phyloP scores from a whole-genome alignment of 2,113 vertebrate genomes.

The Cairina moschata region DNA sequence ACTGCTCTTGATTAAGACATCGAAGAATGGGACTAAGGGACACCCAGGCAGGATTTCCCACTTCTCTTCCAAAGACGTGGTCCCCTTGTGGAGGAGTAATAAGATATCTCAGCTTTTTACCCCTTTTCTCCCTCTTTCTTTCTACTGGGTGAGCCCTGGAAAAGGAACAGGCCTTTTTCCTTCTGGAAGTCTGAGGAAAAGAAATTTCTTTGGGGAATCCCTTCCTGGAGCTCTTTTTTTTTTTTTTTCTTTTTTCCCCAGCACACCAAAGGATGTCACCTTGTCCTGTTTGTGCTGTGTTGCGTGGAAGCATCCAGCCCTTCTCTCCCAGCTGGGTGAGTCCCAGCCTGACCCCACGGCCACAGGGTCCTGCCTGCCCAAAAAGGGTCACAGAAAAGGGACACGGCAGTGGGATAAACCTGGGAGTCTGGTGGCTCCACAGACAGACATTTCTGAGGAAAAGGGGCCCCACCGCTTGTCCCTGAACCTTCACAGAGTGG shows the following conservation, averaged over 20 bases:
- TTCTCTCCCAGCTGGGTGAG: neutral
- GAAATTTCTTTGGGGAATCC: neutral
- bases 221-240: neutral
- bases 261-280: neutral
- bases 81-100: accelerated
- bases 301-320: accelerated
- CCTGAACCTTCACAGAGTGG: neutral
- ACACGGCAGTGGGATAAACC: neutral
- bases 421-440: too few species aligned
- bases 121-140: neutral
- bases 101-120: accelerated
- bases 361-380: neutral
- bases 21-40: neutral
- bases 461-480: neutral
- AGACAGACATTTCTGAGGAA: neutral
- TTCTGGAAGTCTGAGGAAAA: neutral
- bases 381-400: too few species aligned
- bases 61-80: neutral
- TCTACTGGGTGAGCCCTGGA: neutral
- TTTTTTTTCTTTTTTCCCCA: neutral
- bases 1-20: neutral
- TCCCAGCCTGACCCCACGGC: neutral
- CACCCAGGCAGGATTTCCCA: neutral
- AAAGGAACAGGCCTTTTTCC: neutral
- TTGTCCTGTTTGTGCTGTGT: accelerated